A percentile compares a stretch with the other conserved stretches of the same genome.
phyloP scores from a whole-genome alignment of 2,797 vertebrate species.

The Sebastes vulpes region DNA sequence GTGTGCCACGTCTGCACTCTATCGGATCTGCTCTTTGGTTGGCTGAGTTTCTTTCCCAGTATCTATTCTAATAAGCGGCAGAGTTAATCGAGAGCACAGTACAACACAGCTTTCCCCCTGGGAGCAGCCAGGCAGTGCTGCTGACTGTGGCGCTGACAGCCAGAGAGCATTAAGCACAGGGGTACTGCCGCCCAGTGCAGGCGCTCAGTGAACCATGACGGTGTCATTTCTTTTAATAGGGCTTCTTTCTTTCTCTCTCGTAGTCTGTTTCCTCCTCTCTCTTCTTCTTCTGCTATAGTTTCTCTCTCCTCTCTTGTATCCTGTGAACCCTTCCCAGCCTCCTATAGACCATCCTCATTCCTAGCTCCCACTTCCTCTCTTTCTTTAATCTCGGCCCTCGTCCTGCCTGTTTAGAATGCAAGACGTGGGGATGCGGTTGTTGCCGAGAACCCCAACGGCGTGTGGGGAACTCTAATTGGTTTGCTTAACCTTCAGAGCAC shows the following conservation, averaged over 20 bases:
- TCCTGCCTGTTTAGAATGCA: conserved; percentile 81
- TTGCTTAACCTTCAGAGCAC: conserved; percentile 88
- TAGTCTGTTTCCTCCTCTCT: conserved; percentile 38
- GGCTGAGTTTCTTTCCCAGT: conserved; percentile 62
- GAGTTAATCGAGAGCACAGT: conserved; percentile 80
- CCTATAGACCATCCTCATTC: conserved; percentile 22
- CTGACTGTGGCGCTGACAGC: conserved; percentile 79
- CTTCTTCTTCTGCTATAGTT: conserved; percentile 8
- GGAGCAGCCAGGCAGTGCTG: conserved; percentile 73
- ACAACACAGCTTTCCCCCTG: conserved; percentile 71
- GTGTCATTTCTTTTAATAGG: conserved; percentile 87
- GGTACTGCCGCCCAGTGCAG: conserved; percentile 71
- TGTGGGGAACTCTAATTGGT: conserved; percentile 85
- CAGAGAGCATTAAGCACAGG: conserved; percentile 80
- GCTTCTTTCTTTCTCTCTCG: conserved; percentile 65
- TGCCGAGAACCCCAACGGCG: conserved; percentile 76
- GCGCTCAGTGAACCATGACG: conserved; percentile 78
- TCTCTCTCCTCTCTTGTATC: conserved; percentile 23
- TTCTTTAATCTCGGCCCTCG: conserved; percentile 55
- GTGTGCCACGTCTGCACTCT: conserved; percentile 39
- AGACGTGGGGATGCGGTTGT: conserved; percentile 73
- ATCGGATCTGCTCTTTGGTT: conserved; percentile 65
- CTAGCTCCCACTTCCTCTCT: conserved; percentile 20
- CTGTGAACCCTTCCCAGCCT: conserved; percentile 27
- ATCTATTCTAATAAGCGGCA: conserved; percentile 80